Conservation (phyloP, 2,797 vertebrate species). For the Urocyon cinereoargenteus region DNA sequence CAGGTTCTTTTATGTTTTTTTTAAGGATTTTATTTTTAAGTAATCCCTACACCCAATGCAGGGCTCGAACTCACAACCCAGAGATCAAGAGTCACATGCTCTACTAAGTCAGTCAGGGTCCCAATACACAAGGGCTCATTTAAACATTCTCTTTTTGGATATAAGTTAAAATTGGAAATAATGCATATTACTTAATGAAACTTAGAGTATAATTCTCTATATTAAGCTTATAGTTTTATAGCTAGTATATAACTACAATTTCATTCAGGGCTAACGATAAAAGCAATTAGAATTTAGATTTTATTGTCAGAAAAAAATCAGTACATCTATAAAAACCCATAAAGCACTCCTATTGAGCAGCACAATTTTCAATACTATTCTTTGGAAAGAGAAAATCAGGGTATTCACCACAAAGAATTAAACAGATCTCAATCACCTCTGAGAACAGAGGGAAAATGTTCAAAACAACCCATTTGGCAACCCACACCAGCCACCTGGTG, state of each 20-base stretch:
- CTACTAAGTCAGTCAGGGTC: not conserved
- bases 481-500: not conserved
- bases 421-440: not conserved
- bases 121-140: not conserved
- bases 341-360: not conserved
- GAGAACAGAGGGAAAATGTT: not conserved
- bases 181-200: constrained; percentile 8
- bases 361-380: not conserved
- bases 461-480: not conserved
- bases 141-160: constrained; percentile 40
- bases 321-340: not conserved
- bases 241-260: constrained; percentile 39
- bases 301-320: not conserved
- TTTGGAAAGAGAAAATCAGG: constrained; percentile 36
- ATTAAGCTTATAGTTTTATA: constrained; percentile 19
- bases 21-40: not conserved
- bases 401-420: not conserved
- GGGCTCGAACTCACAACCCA: not conserved
- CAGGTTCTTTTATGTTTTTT: not conserved
- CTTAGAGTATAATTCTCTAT: not conserved
- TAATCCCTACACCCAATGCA: not conserved
- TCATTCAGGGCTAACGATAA: not conserved
- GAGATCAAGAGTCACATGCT: not conserved
- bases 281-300: constrained; percentile 7
- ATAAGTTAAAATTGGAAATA: constrained; percentile 2